Conservation (phyloP, 2,797 vertebrate genomes). For the Vireo griseus region DNA sequence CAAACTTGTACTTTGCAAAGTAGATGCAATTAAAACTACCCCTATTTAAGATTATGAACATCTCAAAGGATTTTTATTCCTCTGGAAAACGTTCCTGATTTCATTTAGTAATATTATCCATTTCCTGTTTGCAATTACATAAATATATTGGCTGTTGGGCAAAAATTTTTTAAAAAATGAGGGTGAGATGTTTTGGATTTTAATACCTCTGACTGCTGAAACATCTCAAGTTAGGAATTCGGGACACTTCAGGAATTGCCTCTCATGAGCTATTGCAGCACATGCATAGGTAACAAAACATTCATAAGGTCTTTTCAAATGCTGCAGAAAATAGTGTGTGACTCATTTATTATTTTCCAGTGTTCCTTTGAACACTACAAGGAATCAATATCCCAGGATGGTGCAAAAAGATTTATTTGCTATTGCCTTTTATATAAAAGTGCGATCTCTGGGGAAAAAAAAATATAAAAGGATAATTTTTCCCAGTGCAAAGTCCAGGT, state of each 20-base stretch:
- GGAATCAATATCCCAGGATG: background rate
- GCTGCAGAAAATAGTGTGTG: background rate
- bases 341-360: background rate
- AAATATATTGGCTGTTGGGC: background rate
- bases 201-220: background rate
- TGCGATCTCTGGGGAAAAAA: background rate
- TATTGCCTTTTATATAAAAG: background rate
- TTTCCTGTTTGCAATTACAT: background rate
- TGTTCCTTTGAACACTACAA: background rate
- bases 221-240: background rate
- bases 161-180: background rate
- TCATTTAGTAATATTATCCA: background rate
- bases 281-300: background rate
- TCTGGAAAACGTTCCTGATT: background rate
- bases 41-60: background rate
- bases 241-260: background rate
- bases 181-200: fast-evolving
- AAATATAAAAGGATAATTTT: background rate
- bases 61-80: background rate
- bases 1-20: background rate
- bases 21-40: background rate
- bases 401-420: background rate
- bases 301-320: background rate
- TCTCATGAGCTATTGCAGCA: fast-evolving
- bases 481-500: background rate